Percentiles rank a stretch among this genome's conserved stretches.
These are phyloP conservation scores for Indri indri DNA, from an alignment of 2,113 vertebrate species.

Conservation along the genomic window DNA sequence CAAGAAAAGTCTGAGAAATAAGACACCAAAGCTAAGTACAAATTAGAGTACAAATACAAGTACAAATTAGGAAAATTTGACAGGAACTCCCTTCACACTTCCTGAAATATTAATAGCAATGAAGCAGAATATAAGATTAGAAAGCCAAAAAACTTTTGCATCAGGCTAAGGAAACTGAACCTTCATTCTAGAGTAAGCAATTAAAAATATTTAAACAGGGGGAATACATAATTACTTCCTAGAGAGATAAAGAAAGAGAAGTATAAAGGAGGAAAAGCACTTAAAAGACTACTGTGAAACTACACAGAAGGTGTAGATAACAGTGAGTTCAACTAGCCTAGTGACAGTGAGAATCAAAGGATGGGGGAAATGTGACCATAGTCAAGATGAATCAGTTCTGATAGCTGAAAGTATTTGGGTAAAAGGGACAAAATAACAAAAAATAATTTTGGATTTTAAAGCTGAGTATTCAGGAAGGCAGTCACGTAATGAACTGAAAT, in stretches of 20 bases:
- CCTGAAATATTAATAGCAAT: background rate
- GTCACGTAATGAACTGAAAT: background rate
- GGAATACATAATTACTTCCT: background rate
- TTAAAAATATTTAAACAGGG: background rate
- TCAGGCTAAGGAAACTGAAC: background rate
- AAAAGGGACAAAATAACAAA: background rate
- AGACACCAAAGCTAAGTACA: background rate
- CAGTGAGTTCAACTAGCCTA: background rate
- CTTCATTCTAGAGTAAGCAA: constrained; percentile 4
- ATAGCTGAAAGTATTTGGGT: background rate
- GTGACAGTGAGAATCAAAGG: background rate
- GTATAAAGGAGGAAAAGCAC: background rate
- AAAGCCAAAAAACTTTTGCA: background rate
- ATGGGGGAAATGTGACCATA: background rate
- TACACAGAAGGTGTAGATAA: background rate
- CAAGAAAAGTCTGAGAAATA: background rate
- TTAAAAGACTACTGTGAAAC: background rate
- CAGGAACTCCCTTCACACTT: background rate
- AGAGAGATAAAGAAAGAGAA: background rate
- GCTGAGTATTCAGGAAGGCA: background rate
- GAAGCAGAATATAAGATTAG: background rate
- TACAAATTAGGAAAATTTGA: background rate
- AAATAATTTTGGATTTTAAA: constrained; percentile 13
- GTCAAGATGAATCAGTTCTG: background rate
- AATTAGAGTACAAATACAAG: background rate